Base-by-base conservation (phyloP, 2,113 vertebrate species). In the Notiomystis cincta region DNA sequence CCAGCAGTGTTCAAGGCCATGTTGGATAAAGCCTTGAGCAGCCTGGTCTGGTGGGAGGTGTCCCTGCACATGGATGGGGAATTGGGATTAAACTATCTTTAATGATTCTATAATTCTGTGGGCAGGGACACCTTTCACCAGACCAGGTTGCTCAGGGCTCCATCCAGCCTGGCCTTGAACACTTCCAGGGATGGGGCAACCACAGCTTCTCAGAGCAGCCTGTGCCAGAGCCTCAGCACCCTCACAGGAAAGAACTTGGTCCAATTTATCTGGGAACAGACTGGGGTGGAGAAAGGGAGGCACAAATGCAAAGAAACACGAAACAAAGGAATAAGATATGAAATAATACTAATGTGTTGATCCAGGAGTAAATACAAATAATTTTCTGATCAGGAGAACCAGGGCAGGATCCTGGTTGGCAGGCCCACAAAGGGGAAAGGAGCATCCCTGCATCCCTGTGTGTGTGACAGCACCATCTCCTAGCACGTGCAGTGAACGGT, bases 401-500 rank as follows among this genome's bases (percentile, higher is more conserved):
- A 2, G 50, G 20, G 15, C 17, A 61, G 17, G 11, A 65, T 47
- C 23, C 17, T 37, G 23, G 13, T 5, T 84, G 21, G 38, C 11
- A 31, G 40, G 30, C 9, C 8, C 1, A 1, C 13, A 37, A 4
- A 71, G 33, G 22, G 7, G 18, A 31, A 81, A 72, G 44, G 35
- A 93, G 6, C 28, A 78, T 11, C 13, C 18, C 0, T 0, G 4
- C 20, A 44, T 33, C 17, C 8, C 9, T 2, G 3, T 17, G 13
- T 15, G 17, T 22, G 50, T 22, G 57, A 17, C 18, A n/a, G 4
- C 37, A n/a, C 16, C 10, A 20, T 53, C 23, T 44, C 24, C 9
- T 7, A 44, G 30, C 11, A 35, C 1, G 0, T 13, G 7, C 24
- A 24, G 5, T 4, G 6, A 18, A 5, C 18, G 16, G 7, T 15